Evolutionary conservation across 1,140 invertebrate species (phyloP).

Genomic region (Yoshiicerus persimilis): DNA sequence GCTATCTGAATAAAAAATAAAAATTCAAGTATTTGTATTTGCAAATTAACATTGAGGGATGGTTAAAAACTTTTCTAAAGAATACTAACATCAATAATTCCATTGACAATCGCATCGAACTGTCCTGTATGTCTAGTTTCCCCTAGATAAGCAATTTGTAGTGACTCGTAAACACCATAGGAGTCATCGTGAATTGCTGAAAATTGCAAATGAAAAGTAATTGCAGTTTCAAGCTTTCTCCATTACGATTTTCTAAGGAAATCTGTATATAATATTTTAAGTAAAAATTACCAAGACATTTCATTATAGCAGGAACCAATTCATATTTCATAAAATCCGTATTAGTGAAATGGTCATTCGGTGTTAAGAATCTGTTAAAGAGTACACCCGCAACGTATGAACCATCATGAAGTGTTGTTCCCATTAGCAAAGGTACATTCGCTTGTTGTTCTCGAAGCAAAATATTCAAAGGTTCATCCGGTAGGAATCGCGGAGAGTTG

Average conservation of each 20-base stretch:
- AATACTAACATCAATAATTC: constrained; percentile 23
- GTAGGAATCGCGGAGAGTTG: not conserved
- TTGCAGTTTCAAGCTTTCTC: not conserved
- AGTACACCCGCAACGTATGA: constrained; percentile 29
- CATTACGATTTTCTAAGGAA: no score
- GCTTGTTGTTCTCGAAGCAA: constrained; percentile 9
- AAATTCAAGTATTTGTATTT: no score
- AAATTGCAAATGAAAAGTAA: not conserved
- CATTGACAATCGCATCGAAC: not conserved
- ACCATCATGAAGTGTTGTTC: constrained; percentile 38
- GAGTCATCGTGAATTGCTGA: not conserved
- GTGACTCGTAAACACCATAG: not conserved
- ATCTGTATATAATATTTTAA: no score
- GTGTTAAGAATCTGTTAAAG: constrained; percentile 37
- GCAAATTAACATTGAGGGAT: not conserved
- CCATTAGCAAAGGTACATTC: constrained; percentile 42
- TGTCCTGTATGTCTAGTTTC: not conserved
- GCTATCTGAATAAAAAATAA: not conserved
- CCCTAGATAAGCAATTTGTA: not conserved
- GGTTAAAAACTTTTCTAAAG: no score
- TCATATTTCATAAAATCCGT: constrained; percentile 11
- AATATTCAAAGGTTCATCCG: not conserved
- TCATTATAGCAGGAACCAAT: not conserved
- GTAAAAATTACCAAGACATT: not conserved
- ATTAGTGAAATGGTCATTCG: not conserved